Base-by-base conservation (phyloP, 1,140 invertebrate species). In the Panonychus citri region DNA sequence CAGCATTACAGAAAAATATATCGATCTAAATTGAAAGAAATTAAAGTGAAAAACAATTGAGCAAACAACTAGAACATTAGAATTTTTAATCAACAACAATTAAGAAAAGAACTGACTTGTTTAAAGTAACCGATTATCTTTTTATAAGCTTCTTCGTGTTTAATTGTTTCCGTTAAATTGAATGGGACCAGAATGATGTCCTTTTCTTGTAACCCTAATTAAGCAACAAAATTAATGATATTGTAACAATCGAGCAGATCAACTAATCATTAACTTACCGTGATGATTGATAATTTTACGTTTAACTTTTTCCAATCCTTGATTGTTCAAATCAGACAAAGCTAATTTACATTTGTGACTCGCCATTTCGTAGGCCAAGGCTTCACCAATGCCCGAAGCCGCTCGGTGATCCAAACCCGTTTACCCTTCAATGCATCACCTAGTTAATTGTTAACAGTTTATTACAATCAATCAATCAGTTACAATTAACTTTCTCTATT, bases 401-500 rank as follows among this genome's bases (percentile, higher is more conserved):
- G 85, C 82, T 42, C 87, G 2, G 82, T 87, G 62, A 91, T 81
- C 81, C 85, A 90, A 1, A 86, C 77, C 4, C 88, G 82, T 70
- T 86, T 80, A 3, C 58, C 59, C 12, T 39, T 42, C n/a, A 64
- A 27, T 26, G 24, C 12, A 15, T 34, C 30, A 34, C 30, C 30
- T 34, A 12, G 30, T 7, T 7, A 12, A 34, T 12, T 7, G 12
- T 34, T 34, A 12, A 34, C 5, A 34, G 12, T 34, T 5, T 7
- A 34, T 7, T 5, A 5, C 5, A 34, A 34, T 34, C 12, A 34
- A 34, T 7, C 5, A 1, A 7, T 34, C 0, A 34, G 12, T 12
- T 34, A 34, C 12, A 7, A 34, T 7, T 34, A 34, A 7, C 5
- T 5, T 34, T 34, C 5, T 34, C 5, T 34, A 0, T 34, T 4